Evolutionary conservation across 2,113 vertebrate species (phyloP), one percentile per base, ranked within the genome.

Genomic region (Thalassarche chlororhynchos): DNA sequence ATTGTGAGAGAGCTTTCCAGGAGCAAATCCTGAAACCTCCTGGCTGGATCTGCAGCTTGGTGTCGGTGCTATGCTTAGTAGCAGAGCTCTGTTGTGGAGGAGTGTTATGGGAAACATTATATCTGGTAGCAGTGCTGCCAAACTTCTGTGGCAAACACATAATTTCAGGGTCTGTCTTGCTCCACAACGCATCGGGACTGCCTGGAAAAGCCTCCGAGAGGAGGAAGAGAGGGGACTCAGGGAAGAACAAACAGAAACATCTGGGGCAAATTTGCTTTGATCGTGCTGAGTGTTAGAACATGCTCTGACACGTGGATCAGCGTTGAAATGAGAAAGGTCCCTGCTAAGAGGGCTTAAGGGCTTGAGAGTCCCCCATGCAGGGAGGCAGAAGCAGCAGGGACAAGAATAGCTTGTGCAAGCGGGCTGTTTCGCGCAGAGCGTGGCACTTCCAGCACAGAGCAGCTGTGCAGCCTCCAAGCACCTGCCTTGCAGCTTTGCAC

Each of bases 21-120:
- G 89, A 90, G 83, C 83, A 79, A 68, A 88, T 90, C 66, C 78
- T 79, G 64, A 89, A 96, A 44, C 64, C 36, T 89, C 14, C 62
- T 93, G 83, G 32, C 42, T 7, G 71, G 66, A 68, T 92, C n/a
- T 76, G 71, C 70, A 46, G 75, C 57, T 76, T 3, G 0, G 34
- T 64, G 75, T 79, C 3, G 0, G 40, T 64, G 62, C 93, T 90
- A 9, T 62, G 57, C 89, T 88, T 88, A 55, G 83, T 21, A 66
- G 78, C 42, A 49, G 83, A 92, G 70, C 84, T 96, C 83, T 86
- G 83, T 66, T 92, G 89, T 64, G 91, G 93, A 80, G 95, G 95
- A 92, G 89, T 68, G 86, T 93, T 85, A 60, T 8, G 57, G 70
- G 70, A 96, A 85, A 87, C 61, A 36, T 47, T 52, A 0, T n/a